A percentile compares a stretch with the other conserved stretches of the same genome.
phyloP scores from a whole-genome alignment of 64 coral and sea anemone species.

The Orbicella faveolata region DNA sequence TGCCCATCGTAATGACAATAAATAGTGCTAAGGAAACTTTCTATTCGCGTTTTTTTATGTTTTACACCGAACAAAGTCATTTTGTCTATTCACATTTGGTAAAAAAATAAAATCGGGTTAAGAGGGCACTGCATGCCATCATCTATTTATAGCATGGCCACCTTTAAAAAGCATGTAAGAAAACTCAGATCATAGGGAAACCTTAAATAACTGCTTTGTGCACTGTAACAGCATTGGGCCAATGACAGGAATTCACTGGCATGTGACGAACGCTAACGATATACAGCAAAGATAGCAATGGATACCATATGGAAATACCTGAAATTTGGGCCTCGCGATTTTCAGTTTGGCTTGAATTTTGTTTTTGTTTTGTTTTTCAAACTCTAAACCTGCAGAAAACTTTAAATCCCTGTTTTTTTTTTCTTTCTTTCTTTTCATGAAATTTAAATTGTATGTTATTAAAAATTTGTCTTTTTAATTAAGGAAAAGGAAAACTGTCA shows the following conservation, averaged over 20 bases:
- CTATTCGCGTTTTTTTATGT: background rate
- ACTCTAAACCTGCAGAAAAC: too few relatives aligned
- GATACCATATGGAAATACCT: background rate
- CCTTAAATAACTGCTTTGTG: background rate
- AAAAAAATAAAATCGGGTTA: background rate
- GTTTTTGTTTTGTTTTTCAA: too few relatives aligned
- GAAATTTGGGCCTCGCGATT: too few relatives aligned
- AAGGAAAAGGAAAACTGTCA: too few relatives aligned
- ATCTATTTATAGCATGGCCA: background rate
- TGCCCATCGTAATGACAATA: too few relatives aligned
- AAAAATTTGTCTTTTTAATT: too few relatives aligned
- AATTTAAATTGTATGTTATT: too few relatives aligned
- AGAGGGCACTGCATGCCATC: background rate
- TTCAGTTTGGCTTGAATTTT: too few relatives aligned
- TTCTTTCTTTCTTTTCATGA: too few relatives aligned
- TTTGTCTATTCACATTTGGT: background rate
- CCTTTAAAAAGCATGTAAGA: background rate
- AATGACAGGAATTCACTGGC: background rate
- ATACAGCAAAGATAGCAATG: background rate
- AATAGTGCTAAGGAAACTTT: background rate
- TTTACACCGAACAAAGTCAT: background rate
- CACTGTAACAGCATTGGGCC: background rate
- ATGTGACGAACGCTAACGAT: background rate
- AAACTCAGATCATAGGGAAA: background rate
- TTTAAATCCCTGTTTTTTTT: too few relatives aligned